These are phyloP conservation scores for Furcifer pardalis DNA, from an alignment of 2,797 vertebrate species.

Conservation along the genomic window DNA sequence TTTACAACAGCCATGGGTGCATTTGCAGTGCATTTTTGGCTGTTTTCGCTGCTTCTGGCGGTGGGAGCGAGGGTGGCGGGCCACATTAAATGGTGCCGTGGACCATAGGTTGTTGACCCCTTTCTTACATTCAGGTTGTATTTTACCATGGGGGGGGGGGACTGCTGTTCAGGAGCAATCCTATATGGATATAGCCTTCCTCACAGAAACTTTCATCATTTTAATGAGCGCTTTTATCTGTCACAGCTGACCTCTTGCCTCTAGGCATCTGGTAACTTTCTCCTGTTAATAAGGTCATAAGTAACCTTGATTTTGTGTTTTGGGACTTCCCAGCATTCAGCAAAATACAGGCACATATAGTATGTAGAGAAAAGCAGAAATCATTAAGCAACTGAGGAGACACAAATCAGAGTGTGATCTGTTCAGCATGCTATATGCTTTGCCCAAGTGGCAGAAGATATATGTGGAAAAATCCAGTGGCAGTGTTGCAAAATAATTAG, in stretches of 20 bases:
- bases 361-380: background rate
- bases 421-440: background rate
- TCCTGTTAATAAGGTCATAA: background rate
- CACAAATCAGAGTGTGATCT: background rate
- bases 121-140: too few species aligned
- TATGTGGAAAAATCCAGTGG: background rate
- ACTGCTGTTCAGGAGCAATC: background rate
- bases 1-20: too few species aligned
- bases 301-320: background rate
- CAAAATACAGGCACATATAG: background rate
- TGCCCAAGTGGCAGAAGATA: background rate
- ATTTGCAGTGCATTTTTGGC: too few species aligned
- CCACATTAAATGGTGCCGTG: too few species aligned
- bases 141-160: too few species aligned
- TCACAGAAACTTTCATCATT: background rate
- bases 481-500: background rate
- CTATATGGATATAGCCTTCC: too few species aligned
- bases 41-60: too few species aligned
- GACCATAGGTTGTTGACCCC: too few species aligned
- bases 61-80: too few species aligned
- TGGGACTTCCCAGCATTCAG: conserved; percentile 6
- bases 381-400: background rate
- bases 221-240: conserved; percentile 4
- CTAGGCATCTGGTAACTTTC: background rate
- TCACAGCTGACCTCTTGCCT: background rate